phyloP scores from a whole-genome alignment of 2,888 invertebrate genomes.

The Hydroisotoma schaefferi region DNA sequence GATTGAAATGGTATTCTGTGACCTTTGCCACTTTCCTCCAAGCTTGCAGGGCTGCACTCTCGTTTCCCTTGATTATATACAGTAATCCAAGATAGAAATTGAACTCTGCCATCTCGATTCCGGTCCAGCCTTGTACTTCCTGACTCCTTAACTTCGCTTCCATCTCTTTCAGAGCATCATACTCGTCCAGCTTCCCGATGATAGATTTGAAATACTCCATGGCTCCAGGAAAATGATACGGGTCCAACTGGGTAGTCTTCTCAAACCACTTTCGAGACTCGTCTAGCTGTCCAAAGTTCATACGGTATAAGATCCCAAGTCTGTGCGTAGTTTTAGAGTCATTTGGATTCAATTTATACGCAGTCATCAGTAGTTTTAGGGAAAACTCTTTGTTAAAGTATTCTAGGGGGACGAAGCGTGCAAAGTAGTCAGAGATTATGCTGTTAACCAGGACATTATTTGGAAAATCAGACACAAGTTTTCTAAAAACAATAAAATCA shows the following conservation, averaged over 20 bases:
- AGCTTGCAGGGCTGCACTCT: neutral
- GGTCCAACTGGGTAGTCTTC: slow-evolving; percentile 28
- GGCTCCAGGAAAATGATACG: slow-evolving; percentile 25
- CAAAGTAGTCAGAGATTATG: slow-evolving; percentile 37
- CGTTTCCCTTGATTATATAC: slow-evolving; percentile 26
- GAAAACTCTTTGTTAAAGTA: slow-evolving; percentile 31
- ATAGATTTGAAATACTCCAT: slow-evolving; percentile 38
- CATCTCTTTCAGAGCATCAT: neutral
- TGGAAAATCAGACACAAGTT: slow-evolving; percentile 27
- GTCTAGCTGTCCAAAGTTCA: slow-evolving; percentile 25
- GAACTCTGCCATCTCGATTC: slow-evolving; percentile 24
- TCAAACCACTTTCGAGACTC: slow-evolving; percentile 34
- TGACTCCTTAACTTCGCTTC: slow-evolving; percentile 5
- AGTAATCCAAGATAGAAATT: slow-evolving; percentile 32
- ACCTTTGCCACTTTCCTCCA: neutral
- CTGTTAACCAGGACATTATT: slow-evolving; percentile 26
- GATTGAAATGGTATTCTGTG: neutral
- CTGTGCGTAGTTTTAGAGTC: slow-evolving; percentile 37
- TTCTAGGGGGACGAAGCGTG: slow-evolving; percentile 26
- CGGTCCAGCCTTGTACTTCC: slow-evolving; percentile 18
- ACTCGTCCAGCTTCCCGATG: slow-evolving; percentile 14
- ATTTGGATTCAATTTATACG: slow-evolving; percentile 34
- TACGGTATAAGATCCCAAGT: slow-evolving; percentile 33
- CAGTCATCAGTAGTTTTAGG: slow-evolving; percentile 14
- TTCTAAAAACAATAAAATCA: slow-evolving; percentile 17